Evolutionary conservation across 2,113 vertebrate species (phyloP).

Genomic region (Takifugu bimaculatus): DNA sequence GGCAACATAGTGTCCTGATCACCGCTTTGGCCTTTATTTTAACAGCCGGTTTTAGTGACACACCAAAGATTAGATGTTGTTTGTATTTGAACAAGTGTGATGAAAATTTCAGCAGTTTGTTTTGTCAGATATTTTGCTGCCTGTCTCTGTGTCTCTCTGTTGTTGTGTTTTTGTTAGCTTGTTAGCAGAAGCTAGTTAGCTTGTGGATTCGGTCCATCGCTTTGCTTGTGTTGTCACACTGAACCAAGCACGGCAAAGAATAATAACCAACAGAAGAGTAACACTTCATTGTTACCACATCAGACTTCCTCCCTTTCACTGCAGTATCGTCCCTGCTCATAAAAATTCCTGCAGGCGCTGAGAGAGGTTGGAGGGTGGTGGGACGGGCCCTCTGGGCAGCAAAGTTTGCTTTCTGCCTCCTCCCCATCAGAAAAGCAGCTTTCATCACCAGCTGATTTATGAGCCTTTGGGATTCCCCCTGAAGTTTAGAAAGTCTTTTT

Average conservation of each 20-base stretch:
- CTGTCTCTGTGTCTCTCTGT: too few species aligned
- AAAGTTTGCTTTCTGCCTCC: slow-evolving; percentile 69
- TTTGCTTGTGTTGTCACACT: not conserved
- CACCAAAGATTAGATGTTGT: too few species aligned
- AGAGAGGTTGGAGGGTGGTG: slow-evolving; percentile 42
- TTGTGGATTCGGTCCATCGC: too few species aligned
- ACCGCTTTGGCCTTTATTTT: slow-evolving; percentile 15
- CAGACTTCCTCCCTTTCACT: slow-evolving; percentile 27
- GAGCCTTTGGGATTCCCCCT: slow-evolving; percentile 56
- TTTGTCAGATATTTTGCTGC: too few species aligned
- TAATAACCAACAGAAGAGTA: not conserved
- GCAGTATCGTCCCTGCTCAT: slow-evolving; percentile 58
- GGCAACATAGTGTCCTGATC: slow-evolving; percentile 33
- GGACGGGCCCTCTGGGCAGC: slow-evolving; percentile 46
- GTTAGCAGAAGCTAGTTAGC: too few species aligned
- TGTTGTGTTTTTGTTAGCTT: too few species aligned
- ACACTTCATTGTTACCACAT: slow-evolving; percentile 5
- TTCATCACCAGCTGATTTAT: slow-evolving; percentile 79
- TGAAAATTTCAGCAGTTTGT: too few species aligned
- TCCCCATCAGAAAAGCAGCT: slow-evolving; percentile 72
- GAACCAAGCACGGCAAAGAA: not conserved
- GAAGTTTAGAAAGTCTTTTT: slow-evolving; percentile 71
- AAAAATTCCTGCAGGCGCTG: slow-evolving; percentile 68
- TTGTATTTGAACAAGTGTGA: too few species aligned
- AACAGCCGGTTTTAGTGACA: not conserved